phyloP scores from a whole-genome alignment of 2,113 vertebrate genomes.

The Eolophus roseicapilla region DNA sequence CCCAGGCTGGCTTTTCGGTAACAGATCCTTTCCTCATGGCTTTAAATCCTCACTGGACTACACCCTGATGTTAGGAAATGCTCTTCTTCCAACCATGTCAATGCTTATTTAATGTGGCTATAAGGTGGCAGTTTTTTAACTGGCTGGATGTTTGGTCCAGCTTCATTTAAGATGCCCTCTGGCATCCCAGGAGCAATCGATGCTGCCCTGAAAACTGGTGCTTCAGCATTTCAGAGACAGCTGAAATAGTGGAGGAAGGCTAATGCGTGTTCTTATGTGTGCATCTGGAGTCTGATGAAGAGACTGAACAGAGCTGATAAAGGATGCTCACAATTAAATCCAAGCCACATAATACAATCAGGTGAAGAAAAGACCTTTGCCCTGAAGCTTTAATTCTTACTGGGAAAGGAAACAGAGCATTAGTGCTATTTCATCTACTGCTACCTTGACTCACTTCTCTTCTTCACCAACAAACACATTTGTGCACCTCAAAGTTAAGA shows the following conservation, averaged over 20 bases:
- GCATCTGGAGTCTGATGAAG: background rate
- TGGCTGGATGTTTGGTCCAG: background rate
- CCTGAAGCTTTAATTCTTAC: background rate
- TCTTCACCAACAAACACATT: background rate
- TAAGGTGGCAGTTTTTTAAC: background rate
- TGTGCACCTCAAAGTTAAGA: background rate
- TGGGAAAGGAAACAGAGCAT: background rate
- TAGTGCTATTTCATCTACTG: background rate
- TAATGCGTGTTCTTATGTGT: background rate
- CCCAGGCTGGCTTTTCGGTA: background rate
- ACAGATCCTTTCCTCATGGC: background rate
- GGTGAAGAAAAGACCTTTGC: background rate
- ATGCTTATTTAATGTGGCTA: background rate
- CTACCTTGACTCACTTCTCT: background rate
- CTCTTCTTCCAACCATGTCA: background rate
- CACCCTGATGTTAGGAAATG: background rate
- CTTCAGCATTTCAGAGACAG: background rate
- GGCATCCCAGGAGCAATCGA: background rate
- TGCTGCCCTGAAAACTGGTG: background rate
- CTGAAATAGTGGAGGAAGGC: background rate
- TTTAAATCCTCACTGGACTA: background rate
- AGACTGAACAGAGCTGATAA: constrained; percentile 21
- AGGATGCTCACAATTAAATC: constrained; percentile 23
- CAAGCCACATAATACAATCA: constrained; percentile 7
- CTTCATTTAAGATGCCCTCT: background rate